These are phyloP conservation scores for Desmodus rotundus DNA, from an alignment of 2,113 vertebrate species.

Conservation along the genomic window DNA sequence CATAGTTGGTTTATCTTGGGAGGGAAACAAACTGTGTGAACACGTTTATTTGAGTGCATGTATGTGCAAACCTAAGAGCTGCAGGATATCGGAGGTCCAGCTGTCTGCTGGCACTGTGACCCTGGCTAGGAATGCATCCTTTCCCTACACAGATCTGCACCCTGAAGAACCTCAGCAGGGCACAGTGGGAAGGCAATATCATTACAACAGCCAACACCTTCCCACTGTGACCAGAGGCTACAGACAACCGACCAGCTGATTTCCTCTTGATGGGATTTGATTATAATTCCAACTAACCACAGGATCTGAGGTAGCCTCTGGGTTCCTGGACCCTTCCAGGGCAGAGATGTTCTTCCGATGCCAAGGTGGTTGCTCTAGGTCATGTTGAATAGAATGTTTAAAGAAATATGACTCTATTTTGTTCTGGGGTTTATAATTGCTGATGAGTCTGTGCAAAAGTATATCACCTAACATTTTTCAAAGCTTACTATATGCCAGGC, in stretches of 20 bases:
- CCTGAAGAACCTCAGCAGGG: neutral
- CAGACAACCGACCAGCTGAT: neutral
- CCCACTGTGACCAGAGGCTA: neutral
- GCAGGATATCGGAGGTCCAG: neutral
- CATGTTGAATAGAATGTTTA: neutral
- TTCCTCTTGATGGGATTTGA: neutral
- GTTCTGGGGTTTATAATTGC: neutral
- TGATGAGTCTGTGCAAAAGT: neutral
- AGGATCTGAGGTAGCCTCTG: neutral
- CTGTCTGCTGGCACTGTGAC: neutral
- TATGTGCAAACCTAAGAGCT: neutral
- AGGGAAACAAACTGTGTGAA: neutral
- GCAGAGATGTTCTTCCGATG: neutral
- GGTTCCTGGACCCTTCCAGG: neutral
- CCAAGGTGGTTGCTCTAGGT: neutral
- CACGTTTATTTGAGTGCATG: neutral
- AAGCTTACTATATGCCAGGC: neutral
- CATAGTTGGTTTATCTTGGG: neutral
- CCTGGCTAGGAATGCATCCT: neutral
- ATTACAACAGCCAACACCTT: neutral
- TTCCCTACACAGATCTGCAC: neutral
- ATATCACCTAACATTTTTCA: neutral
- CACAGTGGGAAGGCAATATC: neutral
- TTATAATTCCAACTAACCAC: neutral
- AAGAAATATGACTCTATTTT: neutral